Conservation (phyloP, 2,888 invertebrate species). For the Augochlorella aurata region DNA sequence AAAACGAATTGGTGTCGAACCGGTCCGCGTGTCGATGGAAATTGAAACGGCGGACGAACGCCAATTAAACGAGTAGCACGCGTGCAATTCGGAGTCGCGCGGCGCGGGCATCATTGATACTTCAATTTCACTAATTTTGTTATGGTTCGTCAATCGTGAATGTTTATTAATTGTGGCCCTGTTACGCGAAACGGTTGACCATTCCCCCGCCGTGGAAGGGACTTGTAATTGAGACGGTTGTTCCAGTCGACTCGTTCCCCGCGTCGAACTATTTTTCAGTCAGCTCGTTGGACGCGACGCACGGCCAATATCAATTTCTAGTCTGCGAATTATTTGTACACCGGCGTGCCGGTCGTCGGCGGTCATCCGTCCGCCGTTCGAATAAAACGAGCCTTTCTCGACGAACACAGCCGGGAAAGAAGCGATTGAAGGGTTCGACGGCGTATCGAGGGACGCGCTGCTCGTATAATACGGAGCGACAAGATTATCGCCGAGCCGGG, state of each 20-base stretch:
- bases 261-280: slow-evolving; percentile 5
- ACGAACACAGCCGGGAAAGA: no score
- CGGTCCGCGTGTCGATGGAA: slow-evolving; percentile 31
- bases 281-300: background rate
- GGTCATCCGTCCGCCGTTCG: background rate
- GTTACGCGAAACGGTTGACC: slow-evolving; percentile 12
- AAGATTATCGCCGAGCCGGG: background rate
- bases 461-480: background rate
- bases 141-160: slow-evolving; percentile 25
- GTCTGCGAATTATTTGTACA: background rate
- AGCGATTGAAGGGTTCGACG: background rate
- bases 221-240: slow-evolving; percentile 17
- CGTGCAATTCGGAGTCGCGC: slow-evolving; percentile 20
- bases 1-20: slow-evolving; percentile 26
- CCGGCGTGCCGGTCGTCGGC: no score
- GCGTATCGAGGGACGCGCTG: background rate
- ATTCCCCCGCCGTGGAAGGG: background rate
- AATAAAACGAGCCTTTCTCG: background rate
- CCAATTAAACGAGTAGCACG: slow-evolving; percentile 35
- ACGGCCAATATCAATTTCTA: background rate
- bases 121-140: slow-evolving; percentile 38
- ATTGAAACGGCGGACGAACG: slow-evolving; percentile 32
- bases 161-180: slow-evolving; percentile 33
- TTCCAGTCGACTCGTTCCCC: background rate
- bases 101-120: slow-evolving; percentile 28